phyloP scores from a whole-genome alignment of 2,888 invertebrate species.

The Adela reaumurella region DNA sequence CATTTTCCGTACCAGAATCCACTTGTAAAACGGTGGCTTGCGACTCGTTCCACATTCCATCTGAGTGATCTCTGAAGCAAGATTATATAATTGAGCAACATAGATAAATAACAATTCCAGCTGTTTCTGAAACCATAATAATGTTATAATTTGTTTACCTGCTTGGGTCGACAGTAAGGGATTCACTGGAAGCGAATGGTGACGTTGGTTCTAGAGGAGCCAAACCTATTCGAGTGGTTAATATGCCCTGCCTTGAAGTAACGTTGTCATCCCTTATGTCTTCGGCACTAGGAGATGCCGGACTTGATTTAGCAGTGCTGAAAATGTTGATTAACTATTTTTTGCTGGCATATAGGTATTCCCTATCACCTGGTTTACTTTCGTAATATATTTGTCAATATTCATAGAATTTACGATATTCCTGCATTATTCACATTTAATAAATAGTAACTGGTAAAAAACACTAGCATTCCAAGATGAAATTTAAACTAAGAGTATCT shows the following conservation, averaged over 20 bases:
- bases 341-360: too few species aligned
- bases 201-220: conserved; percentile 56
- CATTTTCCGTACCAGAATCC: conserved; percentile 66
- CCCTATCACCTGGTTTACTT: too few species aligned
- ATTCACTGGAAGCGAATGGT: conserved; percentile 80
- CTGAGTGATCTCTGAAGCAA: conserved; percentile 74
- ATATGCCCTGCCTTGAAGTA: conserved; percentile 15
- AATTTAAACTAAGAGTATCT: conserved; percentile 6
- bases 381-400: too few species aligned
- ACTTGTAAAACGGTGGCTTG: conserved; percentile 79
- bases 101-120: too few species aligned
- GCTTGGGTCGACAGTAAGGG: conserved; percentile 73
- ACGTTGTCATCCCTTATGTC: conserved; percentile 15
- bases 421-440: too few species aligned
- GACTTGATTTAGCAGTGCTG: conserved; percentile 61
- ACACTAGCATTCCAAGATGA: too few species aligned
- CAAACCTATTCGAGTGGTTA: conserved; percentile 11
- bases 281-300: conserved; percentile 56
- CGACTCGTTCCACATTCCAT: conserved; percentile 87
- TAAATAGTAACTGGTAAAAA: too few species aligned
- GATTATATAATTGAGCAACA: too few species aligned
- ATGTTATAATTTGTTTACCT: too few species aligned
- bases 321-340: too few species aligned
- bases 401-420: too few species aligned
- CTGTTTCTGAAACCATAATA: too few species aligned